Evolutionary conservation across 2,797 vertebrate genomes (phyloP), one percentile per base, ranked within the genome.

Genomic region (Helostoma temminkii): DNA sequence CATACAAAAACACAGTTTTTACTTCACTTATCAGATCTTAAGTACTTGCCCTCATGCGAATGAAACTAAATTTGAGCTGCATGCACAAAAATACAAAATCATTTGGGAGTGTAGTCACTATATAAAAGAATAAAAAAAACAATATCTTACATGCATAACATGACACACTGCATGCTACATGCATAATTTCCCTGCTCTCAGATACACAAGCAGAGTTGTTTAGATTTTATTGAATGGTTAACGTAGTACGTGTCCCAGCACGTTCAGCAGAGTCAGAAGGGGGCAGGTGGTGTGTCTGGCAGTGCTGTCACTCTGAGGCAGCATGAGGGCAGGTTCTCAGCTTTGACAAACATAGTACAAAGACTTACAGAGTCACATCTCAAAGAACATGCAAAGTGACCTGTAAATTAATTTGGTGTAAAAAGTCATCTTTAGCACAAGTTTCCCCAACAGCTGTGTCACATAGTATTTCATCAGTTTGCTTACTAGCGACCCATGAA

Each of bases 11-110:
- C 75, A 81, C 66, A 47, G 52, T 74, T 78, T 84, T 81, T 55
- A 71, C 68, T 66, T 69, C 62, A 63, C 73, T 88, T 86, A 89
- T 89, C 86, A 80, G 87, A 87, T 86, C 70, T 59, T 2, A 76
- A 14, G 15, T 46, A 74, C 64, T 66, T 60, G 46, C 24, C 45
- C 26, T 50, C 49, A 50, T 74, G 69, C 63, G 69, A 76, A 67
- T 41, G 43, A 69, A 78, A 67, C 50, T 43, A 63, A 75, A 32
- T 63, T 76, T 24, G 66, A 76, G 28, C 37, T 52, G 24, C 46
- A 55, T 42, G 47, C 39, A 71, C 24, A 59, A 1, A 66, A 55
- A 73, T 16, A 43, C 15, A 30, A 10, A 61, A 66, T 22, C 21
- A 59, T 6, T 18, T 3, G 43, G 45, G 7, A 46, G 48, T 69